phyloP scores from a whole-genome alignment of 1,140 invertebrate genomes.

The Zaprionus taronus region DNA sequence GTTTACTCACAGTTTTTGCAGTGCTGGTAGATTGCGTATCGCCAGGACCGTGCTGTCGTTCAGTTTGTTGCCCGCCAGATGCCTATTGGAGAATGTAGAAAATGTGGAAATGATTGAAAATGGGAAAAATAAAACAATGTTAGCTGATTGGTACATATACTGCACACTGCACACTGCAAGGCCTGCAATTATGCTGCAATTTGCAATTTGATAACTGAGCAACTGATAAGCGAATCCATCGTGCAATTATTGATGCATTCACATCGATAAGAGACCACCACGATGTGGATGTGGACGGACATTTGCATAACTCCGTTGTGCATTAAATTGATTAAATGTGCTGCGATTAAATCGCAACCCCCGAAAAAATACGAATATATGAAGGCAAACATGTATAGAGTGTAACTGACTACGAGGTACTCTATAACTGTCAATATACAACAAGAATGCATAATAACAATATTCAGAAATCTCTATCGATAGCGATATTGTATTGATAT shows the following conservation, averaged over 20 bases:
- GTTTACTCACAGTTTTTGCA: slow-evolving; percentile 79
- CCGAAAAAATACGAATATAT: slow-evolving; percentile 20
- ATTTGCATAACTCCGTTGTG: slow-evolving; percentile 67
- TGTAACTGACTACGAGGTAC: background rate
- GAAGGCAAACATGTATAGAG: slow-evolving; percentile 2
- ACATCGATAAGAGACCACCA: slow-evolving; percentile 46
- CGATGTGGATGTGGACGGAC: background rate
- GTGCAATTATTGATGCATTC: slow-evolving; percentile 66
- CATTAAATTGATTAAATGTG: slow-evolving; percentile 78
- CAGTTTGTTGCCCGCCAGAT: slow-evolving; percentile 86
- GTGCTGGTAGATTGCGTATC: slow-evolving; percentile 85
- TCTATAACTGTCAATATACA: background rate
- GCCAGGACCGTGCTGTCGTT: slow-evolving; percentile 85
- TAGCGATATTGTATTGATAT: background rate
- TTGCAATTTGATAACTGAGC: slow-evolving; percentile 42
- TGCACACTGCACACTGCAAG: background rate
- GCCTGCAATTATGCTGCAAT: slow-evolving; percentile 49
- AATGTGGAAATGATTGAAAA: slow-evolving; percentile 16
- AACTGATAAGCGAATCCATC: slow-evolving; percentile 50
- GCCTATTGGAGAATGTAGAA: slow-evolving; percentile 61
- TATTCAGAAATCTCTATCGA: background rate
- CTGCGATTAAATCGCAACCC: slow-evolving; percentile 73
- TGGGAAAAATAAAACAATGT: slow-evolving; percentile 33
- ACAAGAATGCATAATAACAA: background rate
- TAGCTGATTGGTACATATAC: slow-evolving; percentile 35